These are phyloP conservation scores for Drosophila glabriapex DNA, from an alignment of 2,888 invertebrate genomes.

Conservation along the genomic window DNA sequence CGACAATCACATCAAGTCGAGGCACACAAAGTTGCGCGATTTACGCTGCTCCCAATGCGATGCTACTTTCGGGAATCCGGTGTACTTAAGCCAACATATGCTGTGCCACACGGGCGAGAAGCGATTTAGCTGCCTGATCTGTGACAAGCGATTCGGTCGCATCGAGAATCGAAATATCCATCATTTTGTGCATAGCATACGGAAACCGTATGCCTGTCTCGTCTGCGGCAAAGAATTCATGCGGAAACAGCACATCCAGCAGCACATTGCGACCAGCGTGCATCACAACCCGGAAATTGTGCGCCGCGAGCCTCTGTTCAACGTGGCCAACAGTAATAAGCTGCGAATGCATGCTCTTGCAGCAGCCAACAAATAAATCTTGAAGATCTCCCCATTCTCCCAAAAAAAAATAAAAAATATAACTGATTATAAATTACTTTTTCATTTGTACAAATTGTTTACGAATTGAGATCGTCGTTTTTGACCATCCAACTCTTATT, in stretches of 20 bases:
- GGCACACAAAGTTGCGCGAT: constrained; percentile 92
- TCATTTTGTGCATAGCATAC: constrained; percentile 93
- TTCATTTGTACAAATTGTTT: background rate
- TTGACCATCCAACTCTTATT: background rate
- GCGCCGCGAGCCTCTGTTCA: constrained; percentile 91
- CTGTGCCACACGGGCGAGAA: constrained; percentile 92
- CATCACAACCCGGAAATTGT: constrained; percentile 93
- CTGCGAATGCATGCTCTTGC: constrained; percentile 6
- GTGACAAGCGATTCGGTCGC: constrained; percentile 93
- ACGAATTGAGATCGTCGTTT: background rate
- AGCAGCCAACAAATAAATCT: background rate
- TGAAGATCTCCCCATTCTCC: background rate
- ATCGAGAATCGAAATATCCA: constrained; percentile 94
- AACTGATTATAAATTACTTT: background rate
- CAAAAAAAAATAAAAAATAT: background rate
- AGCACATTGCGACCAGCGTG: constrained; percentile 88
- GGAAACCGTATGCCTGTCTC: constrained; percentile 94
- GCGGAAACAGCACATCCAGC: constrained; percentile 91
- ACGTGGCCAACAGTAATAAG: constrained; percentile 42
- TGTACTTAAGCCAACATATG: constrained; percentile 91
- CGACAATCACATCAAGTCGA: constrained; percentile 93
- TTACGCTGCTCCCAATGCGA: constrained; percentile 90
- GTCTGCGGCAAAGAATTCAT: constrained; percentile 93
- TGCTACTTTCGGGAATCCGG: constrained; percentile 93
- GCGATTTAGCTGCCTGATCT: constrained; percentile 91